Conservation (phyloP, 2,113 vertebrate genomes). For the Engystomops pustulosus region DNA sequence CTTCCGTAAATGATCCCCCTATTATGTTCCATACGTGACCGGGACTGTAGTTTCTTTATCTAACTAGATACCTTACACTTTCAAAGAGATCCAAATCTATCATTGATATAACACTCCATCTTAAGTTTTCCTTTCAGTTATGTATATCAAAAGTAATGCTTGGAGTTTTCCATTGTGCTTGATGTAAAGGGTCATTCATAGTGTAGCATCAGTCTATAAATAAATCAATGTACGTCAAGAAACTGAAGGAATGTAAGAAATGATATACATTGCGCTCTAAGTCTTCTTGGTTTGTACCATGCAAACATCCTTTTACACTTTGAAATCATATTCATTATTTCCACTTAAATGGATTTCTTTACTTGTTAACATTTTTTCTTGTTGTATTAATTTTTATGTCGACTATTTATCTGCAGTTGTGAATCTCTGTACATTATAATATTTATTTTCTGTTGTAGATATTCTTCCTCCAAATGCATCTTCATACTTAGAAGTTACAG, state of each 20-base stretch:
- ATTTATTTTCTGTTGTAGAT: constrained; percentile 74
- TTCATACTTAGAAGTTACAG: constrained; percentile 93
- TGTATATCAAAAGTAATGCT: too few species aligned
- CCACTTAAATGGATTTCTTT: not conserved
- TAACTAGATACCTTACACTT: too few species aligned
- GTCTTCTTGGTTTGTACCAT: constrained; percentile 57
- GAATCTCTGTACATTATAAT: not conserved
- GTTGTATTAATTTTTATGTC: too few species aligned
- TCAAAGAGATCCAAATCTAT: too few species aligned
- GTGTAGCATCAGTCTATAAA: constrained; percentile 61
- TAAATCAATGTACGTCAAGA: constrained; percentile 64
- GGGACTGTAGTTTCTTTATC: too few species aligned
- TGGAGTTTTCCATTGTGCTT: too few species aligned
- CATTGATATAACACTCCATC: too few species aligned
- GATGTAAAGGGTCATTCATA: constrained; percentile 60
- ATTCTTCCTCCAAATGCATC: constrained; percentile 83
- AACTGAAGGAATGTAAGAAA: constrained; percentile 57
- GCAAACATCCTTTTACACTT: constrained; percentile 4
- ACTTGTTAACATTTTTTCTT: too few species aligned
- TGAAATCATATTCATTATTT: not conserved
- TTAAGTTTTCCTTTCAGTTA: too few species aligned
- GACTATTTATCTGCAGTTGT: not conserved
- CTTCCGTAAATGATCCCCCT: too few species aligned
- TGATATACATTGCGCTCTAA: constrained; percentile 40
- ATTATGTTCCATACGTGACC: too few species aligned